phyloP scores from a whole-genome alignment of 1,140 invertebrate genomes.

The Ladona fulva region DNA sequence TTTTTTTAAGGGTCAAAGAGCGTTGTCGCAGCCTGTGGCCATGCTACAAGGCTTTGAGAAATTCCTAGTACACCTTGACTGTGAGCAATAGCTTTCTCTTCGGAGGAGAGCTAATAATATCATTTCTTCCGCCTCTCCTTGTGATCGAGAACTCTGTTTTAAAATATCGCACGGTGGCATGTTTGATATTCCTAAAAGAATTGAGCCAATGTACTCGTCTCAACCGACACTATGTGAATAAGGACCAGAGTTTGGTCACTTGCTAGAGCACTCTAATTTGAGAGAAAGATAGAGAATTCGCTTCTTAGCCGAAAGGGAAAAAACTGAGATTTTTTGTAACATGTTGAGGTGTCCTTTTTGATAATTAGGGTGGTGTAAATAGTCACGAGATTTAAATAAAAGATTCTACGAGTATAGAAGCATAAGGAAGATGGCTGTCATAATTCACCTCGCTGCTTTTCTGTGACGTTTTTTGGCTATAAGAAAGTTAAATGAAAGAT shows the following conservation, averaged over 20 bases:
- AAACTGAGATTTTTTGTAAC: background rate
- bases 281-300: background rate
- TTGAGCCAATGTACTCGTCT: background rate
- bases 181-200: background rate
- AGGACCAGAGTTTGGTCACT: no score
- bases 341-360: slow-evolving; percentile 9
- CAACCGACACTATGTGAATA: background rate
- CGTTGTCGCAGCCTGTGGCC: no score
- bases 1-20: no score
- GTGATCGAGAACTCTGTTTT: background rate
- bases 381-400: background rate
- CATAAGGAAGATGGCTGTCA: background rate
- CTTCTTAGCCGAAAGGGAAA: background rate
- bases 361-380: background rate
- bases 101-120: no score
- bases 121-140: background rate
- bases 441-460: background rate
- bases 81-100: no score
- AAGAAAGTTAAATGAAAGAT: background rate
- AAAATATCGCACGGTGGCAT: background rate
- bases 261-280: no score
- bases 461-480: slow-evolving; percentile 7
- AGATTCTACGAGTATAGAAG: background rate
- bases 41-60: no score
- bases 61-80: no score